phyloP scores from a whole-genome alignment of 2,888 invertebrate species.

The Athalia circularis region DNA sequence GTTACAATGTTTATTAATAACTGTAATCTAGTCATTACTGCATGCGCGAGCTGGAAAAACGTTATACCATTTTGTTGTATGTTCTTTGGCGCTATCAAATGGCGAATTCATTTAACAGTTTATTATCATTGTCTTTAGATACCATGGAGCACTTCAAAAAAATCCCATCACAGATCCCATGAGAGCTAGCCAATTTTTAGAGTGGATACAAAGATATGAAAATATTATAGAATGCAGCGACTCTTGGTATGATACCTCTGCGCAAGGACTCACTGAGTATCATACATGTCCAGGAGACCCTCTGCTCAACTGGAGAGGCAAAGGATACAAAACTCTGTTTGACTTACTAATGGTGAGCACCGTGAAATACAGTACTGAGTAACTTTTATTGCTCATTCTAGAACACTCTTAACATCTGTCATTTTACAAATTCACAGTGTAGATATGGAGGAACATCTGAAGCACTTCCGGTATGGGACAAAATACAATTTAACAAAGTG shows the following conservation, averaged over 20 bases:
- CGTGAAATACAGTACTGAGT: not conserved
- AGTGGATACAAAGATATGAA: conserved; percentile 78
- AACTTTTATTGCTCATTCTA: conserved; percentile 37
- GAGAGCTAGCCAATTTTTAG: conserved; percentile 75
- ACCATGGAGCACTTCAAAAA: conserved; percentile 56
- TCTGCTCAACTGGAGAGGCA: conserved; percentile 84
- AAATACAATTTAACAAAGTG: conserved; percentile 77
- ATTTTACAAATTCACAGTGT: conserved; percentile 71
- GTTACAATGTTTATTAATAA: too few species aligned
- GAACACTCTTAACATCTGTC: conserved; percentile 11
- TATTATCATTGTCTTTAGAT: conserved; percentile 57
- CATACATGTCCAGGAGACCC: conserved; percentile 83
- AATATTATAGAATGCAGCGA: conserved; percentile 78
- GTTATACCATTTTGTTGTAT: too few species aligned
- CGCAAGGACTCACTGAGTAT: conserved; percentile 79
- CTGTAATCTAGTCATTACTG: too few species aligned
- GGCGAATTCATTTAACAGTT: conserved; percentile 9
- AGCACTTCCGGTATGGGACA: conserved; percentile 71
- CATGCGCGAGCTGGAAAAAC: too few species aligned
- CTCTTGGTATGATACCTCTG: conserved; percentile 82
- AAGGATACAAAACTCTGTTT: conserved; percentile 82
- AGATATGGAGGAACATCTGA: conserved; percentile 75
- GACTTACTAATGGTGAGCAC: conserved; percentile 80
- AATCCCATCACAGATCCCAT: conserved; percentile 57
- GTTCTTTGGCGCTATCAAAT: too few species aligned